Percentiles rank a stretch among this genome's conserved stretches.
phyloP scores from a whole-genome alignment of 2,113 vertebrate species.

The Rhinolophus ferrumequinum region DNA sequence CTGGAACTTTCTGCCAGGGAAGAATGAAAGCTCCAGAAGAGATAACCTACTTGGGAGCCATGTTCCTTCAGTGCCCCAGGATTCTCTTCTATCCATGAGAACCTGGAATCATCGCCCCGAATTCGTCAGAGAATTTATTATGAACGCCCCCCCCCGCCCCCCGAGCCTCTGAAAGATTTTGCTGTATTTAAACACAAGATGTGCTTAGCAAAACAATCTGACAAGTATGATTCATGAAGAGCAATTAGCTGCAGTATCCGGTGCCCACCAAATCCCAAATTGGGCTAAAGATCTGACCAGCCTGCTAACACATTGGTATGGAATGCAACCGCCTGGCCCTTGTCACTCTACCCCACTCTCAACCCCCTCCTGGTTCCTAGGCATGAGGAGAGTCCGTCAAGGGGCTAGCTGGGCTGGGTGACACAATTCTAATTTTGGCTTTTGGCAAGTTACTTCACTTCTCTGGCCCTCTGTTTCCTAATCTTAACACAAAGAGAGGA shows the following conservation, averaged over 20 bases:
- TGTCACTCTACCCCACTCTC: neutral
- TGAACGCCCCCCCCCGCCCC: neutral
- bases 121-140: conserved; percentile 54
- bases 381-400: no score
- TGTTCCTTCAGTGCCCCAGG: neutral
- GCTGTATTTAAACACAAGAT: conserved; percentile 66
- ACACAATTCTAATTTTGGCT: neutral
- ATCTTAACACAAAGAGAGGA: neutral
- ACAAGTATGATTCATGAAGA: conserved; percentile 62
- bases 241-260: conserved; percentile 44
- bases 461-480: neutral
- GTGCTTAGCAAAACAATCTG: conserved; percentile 66
- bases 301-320: neutral
- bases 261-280: neutral
- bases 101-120: neutral
- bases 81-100: neutral
- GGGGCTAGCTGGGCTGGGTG: neutral
- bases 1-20: neutral
- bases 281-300: neutral
- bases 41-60: neutral
- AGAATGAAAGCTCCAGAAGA: neutral
- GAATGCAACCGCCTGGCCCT: neutral
- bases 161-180: conserved; percentile 36
- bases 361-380: neutral
- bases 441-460: neutral